A percentile compares a stretch with the other conserved stretches of the same genome.
Conservation (phyloP, 2,113 vertebrate genomes). For the Notiomystis cincta region DNA sequence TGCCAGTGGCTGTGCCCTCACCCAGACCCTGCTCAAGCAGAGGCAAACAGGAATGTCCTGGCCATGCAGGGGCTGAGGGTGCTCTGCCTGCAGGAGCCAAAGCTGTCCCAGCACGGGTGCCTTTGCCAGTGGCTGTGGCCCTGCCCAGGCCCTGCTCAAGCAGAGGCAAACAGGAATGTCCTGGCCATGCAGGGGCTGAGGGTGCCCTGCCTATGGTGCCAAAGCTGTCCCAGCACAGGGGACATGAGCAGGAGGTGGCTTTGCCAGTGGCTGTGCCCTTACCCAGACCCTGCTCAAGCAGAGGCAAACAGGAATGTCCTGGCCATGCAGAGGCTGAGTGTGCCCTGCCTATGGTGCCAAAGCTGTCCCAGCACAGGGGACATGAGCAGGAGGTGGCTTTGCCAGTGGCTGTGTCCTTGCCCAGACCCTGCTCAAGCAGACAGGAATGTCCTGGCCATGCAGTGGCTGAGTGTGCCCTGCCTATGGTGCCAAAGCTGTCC, state of each 20-base stretch:
- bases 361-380: background rate
- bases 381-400: background rate
- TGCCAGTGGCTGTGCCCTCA: too few relatives aligned
- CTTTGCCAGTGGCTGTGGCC: background rate
- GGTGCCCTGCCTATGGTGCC: background rate
- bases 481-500: background rate
- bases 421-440: background rate
- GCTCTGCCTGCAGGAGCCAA: background rate
- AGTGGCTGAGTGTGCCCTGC: background rate
- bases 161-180: background rate
- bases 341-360: too few relatives aligned
- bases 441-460: fast-evolving
- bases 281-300: too few relatives aligned
- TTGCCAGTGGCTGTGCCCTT: too few relatives aligned
- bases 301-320: background rate
- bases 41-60: background rate
- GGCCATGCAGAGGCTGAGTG: background rate
- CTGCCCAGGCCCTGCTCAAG: background rate
- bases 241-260: background rate
- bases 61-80: too few relatives aligned
- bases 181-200: background rate
- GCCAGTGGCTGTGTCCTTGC: background rate
- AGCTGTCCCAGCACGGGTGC: background rate
- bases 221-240: background rate
- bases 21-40: too few relatives aligned